Evolutionary conservation across 2,797 vertebrate species (phyloP).

Genomic region (Channa striata): DNA sequence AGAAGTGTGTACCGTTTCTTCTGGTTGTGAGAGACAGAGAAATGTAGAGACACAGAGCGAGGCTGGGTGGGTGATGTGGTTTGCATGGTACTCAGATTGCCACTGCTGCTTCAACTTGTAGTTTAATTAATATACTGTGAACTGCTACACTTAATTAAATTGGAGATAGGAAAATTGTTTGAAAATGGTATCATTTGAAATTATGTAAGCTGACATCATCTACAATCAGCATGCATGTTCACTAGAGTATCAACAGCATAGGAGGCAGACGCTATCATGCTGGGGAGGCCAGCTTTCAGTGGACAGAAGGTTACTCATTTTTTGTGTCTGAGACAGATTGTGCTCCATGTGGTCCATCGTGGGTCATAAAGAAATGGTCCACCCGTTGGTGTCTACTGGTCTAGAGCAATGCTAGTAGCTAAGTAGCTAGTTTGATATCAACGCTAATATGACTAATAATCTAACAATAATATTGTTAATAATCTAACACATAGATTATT

Average conservation of each 20-base stretch:
- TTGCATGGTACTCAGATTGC: slow-evolving; percentile 24
- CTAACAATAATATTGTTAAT: too few species aligned
- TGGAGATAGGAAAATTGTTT: slow-evolving; percentile 24
- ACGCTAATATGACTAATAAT: not conserved
- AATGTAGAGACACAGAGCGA: not conserved
- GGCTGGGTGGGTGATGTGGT: slow-evolving; percentile 10
- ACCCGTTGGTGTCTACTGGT: too few species aligned
- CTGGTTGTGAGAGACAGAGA: slow-evolving; percentile 27
- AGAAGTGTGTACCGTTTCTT: slow-evolving; percentile 38
- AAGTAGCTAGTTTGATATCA: not conserved
- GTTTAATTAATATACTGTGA: slow-evolving; percentile 54
- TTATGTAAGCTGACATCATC: not conserved
- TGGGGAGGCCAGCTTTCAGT: too few species aligned
- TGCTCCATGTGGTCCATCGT: too few species aligned
- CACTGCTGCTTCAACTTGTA: slow-evolving; percentile 27
- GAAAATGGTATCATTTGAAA: slow-evolving; percentile 27
- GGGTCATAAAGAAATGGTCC: too few species aligned
- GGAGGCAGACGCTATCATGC: too few species aligned
- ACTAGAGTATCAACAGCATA: too few species aligned
- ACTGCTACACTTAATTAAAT: slow-evolving; percentile 30
- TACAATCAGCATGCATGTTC: too few species aligned
- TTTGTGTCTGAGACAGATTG: too few species aligned
- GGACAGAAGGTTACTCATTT: too few species aligned
- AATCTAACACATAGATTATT: too few species aligned
- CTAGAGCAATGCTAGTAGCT: not conserved